phyloP scores from a whole-genome alignment of 2,797 vertebrate genomes.

The Lutjanus campechanus region DNA sequence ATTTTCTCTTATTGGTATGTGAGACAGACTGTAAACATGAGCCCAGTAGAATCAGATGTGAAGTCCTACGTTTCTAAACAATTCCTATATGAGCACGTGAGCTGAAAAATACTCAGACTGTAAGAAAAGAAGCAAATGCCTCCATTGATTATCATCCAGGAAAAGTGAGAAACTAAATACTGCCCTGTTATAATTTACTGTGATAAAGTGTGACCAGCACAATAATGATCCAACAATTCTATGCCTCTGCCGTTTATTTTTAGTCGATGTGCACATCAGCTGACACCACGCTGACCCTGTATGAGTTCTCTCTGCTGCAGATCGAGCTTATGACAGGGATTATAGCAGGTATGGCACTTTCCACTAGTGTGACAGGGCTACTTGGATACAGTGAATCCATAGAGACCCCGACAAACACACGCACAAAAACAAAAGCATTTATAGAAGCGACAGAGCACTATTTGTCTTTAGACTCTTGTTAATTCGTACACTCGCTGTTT shows the following conservation, averaged over 20 bases:
- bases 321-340: slow-evolving; percentile 57
- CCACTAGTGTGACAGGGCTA: slow-evolving; percentile 40
- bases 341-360: slow-evolving; percentile 75
- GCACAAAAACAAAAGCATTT: slow-evolving; percentile 16
- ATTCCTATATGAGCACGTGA: background rate
- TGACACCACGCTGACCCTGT: slow-evolving; percentile 41
- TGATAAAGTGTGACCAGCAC: slow-evolving; percentile 13
- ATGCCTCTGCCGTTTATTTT: slow-evolving; percentile 61
- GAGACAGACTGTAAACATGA: background rate
- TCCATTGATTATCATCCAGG: background rate
- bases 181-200: background rate
- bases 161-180: background rate
- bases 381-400: slow-evolving; percentile 11
- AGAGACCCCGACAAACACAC: slow-evolving; percentile 21
- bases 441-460: background rate
- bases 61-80: background rate
- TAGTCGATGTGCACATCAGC: slow-evolving; percentile 57
- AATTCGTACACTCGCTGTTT: background rate
- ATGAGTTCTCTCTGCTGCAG: slow-evolving; percentile 43
- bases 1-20: background rate
- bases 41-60: background rate
- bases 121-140: background rate
- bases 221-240: slow-evolving; percentile 35
- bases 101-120: background rate
- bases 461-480: background rate